phyloP scores from a whole-genome alignment of 1,140 invertebrate species.

The Metopolophium dirhodum region DNA sequence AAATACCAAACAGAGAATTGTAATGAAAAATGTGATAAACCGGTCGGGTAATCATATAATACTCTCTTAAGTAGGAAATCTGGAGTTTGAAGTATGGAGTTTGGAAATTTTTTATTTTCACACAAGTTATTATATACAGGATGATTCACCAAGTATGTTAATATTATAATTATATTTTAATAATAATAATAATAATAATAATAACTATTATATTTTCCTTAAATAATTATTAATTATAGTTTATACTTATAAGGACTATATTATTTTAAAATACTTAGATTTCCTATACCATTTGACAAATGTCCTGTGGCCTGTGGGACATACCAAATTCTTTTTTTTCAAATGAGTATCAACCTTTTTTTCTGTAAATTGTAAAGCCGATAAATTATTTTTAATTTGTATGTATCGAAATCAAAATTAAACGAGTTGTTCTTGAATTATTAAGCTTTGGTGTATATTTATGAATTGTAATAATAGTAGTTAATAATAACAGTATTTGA shows the following conservation, averaged over 20 bases:
- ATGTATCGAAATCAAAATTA: not conserved
- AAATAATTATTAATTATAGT: not conserved
- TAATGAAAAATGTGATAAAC: not conserved
- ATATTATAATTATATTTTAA: too few species aligned
- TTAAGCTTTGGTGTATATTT: not conserved
- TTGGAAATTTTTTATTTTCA: not conserved
- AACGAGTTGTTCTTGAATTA: not conserved
- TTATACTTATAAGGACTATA: not conserved
- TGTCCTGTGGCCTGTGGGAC: not conserved
- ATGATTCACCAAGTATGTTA: not conserved
- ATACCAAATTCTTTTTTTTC: not conserved
- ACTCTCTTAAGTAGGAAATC: not conserved
- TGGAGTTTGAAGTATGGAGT: not conserved
- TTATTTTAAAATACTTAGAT: not conserved
- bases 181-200: too few species aligned
- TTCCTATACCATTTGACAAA: not conserved
- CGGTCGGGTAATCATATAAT: not conserved
- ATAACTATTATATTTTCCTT: too few species aligned
- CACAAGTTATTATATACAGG: not conserved
- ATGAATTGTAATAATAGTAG: not conserved
- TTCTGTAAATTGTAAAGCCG: not conserved
- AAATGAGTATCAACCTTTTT: not conserved
- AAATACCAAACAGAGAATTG: constrained; percentile 17
- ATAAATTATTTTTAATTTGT: not conserved
- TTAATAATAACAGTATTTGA: not conserved